A percentile compares a stretch with the other conserved stretches of the same genome.
Evolutionary conservation across 2,888 invertebrate genomes (phyloP).

Genomic region (Lomographa bimaculata): DNA sequence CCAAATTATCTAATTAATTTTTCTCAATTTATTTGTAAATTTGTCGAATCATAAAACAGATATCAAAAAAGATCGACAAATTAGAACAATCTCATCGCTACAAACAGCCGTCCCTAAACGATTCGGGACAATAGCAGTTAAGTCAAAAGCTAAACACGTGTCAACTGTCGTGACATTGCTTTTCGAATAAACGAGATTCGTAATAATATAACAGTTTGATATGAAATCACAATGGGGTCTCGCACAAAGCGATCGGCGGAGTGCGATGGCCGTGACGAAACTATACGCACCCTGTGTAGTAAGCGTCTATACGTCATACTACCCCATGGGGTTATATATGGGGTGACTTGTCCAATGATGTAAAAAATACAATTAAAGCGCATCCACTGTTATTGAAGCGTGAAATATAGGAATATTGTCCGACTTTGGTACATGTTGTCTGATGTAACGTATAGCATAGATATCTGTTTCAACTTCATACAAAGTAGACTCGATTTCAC

Average conservation of each 20-base stretch:
- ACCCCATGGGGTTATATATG: conserved; percentile 34
- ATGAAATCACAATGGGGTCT: conserved; percentile 60
- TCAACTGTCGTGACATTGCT: conserved; percentile 71
- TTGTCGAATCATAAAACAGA: too few relatives aligned
- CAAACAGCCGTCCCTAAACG: conserved; percentile 54
- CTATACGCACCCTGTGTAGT: conserved; percentile 57
- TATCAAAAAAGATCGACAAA: conserved; percentile 18
- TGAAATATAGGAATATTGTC: conserved; percentile 69
- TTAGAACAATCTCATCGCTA: conserved; percentile 29
- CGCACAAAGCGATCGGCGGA: conserved; percentile 38
- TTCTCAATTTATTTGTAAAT: too few relatives aligned
- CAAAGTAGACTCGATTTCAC: not conserved
- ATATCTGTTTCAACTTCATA: too few relatives aligned
- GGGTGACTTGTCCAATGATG: conserved; percentile 52
- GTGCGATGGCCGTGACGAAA: conserved; percentile 68
- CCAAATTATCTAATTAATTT: too few relatives aligned
- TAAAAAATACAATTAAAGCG: conserved; percentile 71
- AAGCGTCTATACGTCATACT: conserved; percentile 40
- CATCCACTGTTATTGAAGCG: conserved; percentile 58
- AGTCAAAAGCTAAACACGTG: conserved; percentile 79
- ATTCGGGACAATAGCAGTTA: conserved; percentile 67
- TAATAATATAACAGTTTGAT: conserved; percentile 72
- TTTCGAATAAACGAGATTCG: conserved; percentile 65
- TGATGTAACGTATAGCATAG: not conserved
- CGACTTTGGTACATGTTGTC: conserved; percentile 40